phyloP scores from a whole-genome alignment of 2,888 invertebrate genomes.

The Limenitis camilla region DNA sequence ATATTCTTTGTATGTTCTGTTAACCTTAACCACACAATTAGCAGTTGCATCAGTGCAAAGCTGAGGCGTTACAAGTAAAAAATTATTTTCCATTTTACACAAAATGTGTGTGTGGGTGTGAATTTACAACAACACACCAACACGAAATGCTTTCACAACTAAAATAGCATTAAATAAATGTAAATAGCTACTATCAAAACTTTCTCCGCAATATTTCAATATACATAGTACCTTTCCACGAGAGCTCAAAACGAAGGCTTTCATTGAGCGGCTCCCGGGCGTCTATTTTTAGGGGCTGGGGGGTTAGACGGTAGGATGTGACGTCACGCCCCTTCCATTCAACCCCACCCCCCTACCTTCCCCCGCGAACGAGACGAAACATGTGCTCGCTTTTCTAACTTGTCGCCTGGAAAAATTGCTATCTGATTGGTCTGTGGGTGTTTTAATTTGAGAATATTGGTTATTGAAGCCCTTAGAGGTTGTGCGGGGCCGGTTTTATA shows the following conservation, averaged over 20 bases:
- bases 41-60: too few species aligned
- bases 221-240: background rate
- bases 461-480: constrained; percentile 1
- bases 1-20: too few species aligned
- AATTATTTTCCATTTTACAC: too few species aligned
- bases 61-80: too few species aligned
- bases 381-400: constrained; percentile 36
- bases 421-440: constrained; percentile 23
- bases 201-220: background rate
- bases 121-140: too few species aligned
- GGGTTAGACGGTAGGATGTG: constrained; percentile 34
- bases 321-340: constrained; percentile 45
- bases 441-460: constrained; percentile 14
- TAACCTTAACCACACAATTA: too few species aligned
- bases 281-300: constrained; percentile 65
- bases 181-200: constrained; percentile 2
- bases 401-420: constrained; percentile 38
- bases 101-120: too few species aligned
- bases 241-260: constrained; percentile 25
- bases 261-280: constrained; percentile 67
- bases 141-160: background rate
- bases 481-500: background rate
- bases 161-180: background rate
- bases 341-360: constrained; percentile 34
- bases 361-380: constrained; percentile 39